Evolutionary conservation across 2,113 vertebrate species (phyloP).

Genomic region (Climacteris rufus): DNA sequence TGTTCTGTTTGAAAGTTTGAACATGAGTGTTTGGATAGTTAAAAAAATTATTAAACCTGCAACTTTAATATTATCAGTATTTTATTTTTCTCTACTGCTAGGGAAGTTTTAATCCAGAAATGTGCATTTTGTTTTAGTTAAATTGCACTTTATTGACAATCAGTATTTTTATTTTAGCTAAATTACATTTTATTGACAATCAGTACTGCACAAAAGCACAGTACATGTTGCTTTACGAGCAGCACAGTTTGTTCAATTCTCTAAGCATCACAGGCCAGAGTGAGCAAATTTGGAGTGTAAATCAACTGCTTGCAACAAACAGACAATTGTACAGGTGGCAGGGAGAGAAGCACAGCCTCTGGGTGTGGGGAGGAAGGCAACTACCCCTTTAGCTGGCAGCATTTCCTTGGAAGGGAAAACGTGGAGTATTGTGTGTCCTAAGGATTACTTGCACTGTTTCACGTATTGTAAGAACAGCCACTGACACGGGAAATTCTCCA

Average conservation of each 20-base stretch:
- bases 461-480: background rate
- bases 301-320: background rate
- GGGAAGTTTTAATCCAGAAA: background rate
- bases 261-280: background rate
- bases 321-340: background rate
- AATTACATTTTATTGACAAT: slow-evolving; percentile 18
- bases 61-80: background rate
- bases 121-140: background rate
- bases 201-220: background rate
- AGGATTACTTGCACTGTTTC: background rate
- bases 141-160: background rate
- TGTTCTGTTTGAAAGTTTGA: background rate
- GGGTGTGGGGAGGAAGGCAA: background rate
- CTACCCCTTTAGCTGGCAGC: background rate
- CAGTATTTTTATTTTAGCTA: background rate
- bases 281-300: background rate
- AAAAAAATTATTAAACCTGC: background rate
- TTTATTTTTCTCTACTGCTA: background rate
- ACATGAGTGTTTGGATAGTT: background rate
- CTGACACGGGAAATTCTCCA: background rate
- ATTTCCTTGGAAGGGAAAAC: background rate
- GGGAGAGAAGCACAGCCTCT: background rate
- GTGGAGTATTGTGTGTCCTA: accelerated
- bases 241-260: background rate
- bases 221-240: background rate